Base-by-base conservation (phyloP, 64 coral and sea anemone genomes). In the Stichodactyla helianthus region DNA sequence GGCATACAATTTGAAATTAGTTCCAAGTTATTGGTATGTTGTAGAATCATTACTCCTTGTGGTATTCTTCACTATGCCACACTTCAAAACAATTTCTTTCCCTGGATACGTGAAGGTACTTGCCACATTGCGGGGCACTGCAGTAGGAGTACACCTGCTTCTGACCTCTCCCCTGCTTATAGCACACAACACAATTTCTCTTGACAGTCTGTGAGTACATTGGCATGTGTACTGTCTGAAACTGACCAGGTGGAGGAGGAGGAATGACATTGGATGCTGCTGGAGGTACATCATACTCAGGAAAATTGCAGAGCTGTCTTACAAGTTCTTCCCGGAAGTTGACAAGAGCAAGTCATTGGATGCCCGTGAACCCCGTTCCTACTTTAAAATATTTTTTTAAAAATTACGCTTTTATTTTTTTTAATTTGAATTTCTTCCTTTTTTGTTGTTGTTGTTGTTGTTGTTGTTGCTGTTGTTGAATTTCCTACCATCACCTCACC, bases 151-250 rank as follows among this genome's bases (percentile, higher is more conserved):
- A 61, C 17, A 92, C 90, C 35, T 87, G 84, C 56, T 67, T 87
- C 58, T 92, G 54, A 53, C 84, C 93, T 79, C 81, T 89, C n/a
- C 88, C 89, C 51, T 82, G 77, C 51, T 71, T 91, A 71, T 95
- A 95, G 56, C 93, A 95, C 35, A 95, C 93, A 26, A 87, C 89
- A 84, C 93, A 92, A 15, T 87, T 89, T 52, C 88, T 83, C 79
- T 71, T 88, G 31, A 85, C 54, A 87, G 12, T 68, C 26, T 96
- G 77, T 16, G 85, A 64, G 26, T 55, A 82, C 54, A 88, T 28
- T 27, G 91, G 91, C 55, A 97, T 88, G 68, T 97, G 94, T 5
- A 71, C 68, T 2, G 81, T 88, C 35, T 84, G 27, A 81, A 81
- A 92, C 78, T 87, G 44, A 53, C 65, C 55, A 50, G 88, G 51